Conservation (phyloP, 2,797 vertebrate species). For the Cyclopterus lumpus region DNA sequence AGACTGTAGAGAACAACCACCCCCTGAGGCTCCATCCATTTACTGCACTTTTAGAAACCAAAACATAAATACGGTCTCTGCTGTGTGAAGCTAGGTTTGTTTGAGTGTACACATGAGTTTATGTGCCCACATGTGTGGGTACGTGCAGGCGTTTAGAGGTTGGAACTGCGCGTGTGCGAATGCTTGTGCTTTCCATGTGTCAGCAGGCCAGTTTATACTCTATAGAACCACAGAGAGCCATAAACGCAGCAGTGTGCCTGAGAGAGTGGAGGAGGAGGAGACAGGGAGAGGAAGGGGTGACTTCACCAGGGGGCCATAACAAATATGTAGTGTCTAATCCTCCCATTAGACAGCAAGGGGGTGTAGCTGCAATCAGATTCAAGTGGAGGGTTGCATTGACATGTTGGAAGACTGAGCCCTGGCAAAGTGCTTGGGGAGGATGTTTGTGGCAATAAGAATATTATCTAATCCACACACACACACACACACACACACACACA, state of each 20-base stretch:
- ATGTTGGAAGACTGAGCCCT: slow-evolving; percentile 63
- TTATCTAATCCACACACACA: slow-evolving; percentile 48
- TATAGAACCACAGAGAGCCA: slow-evolving; percentile 67
- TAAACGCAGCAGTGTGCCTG: slow-evolving; percentile 67
- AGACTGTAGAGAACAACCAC: slow-evolving; percentile 8
- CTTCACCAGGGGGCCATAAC: slow-evolving; percentile 60
- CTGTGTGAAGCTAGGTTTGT: slow-evolving; percentile 17
- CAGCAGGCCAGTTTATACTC: slow-evolving; percentile 70
- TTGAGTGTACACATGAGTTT: slow-evolving; percentile 3
- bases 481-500: slow-evolving; percentile 2
- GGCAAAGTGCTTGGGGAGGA: slow-evolving; percentile 42
- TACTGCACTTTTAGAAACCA: slow-evolving; percentile 38
- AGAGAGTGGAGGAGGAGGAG: slow-evolving; percentile 31
- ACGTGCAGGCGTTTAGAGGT: slow-evolving; percentile 33
- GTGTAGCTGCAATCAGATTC: slow-evolving; percentile 63
- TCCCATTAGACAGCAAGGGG: slow-evolving; percentile 76
- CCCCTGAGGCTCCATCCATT: slow-evolving; percentile 10
- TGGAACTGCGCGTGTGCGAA: slow-evolving; percentile 42
- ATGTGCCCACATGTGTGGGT: slow-evolving; percentile 39
- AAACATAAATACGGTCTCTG: slow-evolving; percentile 33
- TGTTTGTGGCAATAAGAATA: slow-evolving; percentile 57
- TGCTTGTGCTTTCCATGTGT: slow-evolving; percentile 70
- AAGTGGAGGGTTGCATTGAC: slow-evolving; percentile 43
- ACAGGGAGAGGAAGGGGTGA: slow-evolving; percentile 51
- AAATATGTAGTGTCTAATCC: slow-evolving; percentile 73